These are phyloP conservation scores for Macquaria australasica DNA, from an alignment of 2,113 vertebrate genomes.

Conservation along the genomic window DNA sequence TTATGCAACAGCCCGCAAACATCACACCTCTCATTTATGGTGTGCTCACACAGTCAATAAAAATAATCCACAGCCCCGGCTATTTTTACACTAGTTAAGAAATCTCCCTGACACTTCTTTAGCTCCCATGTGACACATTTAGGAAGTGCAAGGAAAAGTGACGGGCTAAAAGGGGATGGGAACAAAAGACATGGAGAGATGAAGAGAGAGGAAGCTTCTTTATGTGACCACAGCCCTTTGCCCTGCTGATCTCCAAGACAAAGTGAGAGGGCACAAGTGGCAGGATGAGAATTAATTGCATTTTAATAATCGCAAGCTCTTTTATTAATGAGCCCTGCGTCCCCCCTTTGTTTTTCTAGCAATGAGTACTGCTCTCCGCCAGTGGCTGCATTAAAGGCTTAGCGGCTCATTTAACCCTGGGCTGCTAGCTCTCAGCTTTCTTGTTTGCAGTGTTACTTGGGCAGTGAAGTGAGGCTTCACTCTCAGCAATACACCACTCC, in stretches of 20 bases:
- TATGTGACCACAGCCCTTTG: conserved; percentile 33
- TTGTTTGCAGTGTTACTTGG: conserved; percentile 42
- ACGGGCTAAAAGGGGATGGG: neutral
- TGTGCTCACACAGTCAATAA: conserved; percentile 49
- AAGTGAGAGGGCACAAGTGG: conserved; percentile 46
- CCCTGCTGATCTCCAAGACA: conserved; percentile 34
- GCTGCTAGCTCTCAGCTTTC: conserved; percentile 2
- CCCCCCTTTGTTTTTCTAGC: conserved; percentile 34
- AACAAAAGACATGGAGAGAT: conserved; percentile 6
- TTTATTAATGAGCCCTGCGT: conserved; percentile 52
- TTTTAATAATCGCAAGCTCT: conserved; percentile 61
- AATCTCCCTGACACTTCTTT: conserved; percentile 17
- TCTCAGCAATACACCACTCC: neutral
- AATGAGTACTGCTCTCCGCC: conserved; percentile 3
- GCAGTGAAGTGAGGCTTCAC: conserved; percentile 24
- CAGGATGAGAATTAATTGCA: conserved; percentile 60
- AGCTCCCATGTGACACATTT: conserved; percentile 1
- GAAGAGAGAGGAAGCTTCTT: conserved; percentile 22
- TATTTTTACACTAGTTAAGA: conserved; percentile 42
- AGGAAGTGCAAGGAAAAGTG: conserved; percentile 1
- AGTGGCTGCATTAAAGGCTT: conserved; percentile 54
- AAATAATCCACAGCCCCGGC: conserved; percentile 27
- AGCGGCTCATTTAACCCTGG: conserved; percentile 54
- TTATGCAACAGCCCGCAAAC: conserved; percentile 55
- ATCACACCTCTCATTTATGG: conserved; percentile 62